Evolutionary conservation across 2,888 invertebrate genomes (phyloP).

Genomic region (Liopterus haemorrhoidalis): DNA sequence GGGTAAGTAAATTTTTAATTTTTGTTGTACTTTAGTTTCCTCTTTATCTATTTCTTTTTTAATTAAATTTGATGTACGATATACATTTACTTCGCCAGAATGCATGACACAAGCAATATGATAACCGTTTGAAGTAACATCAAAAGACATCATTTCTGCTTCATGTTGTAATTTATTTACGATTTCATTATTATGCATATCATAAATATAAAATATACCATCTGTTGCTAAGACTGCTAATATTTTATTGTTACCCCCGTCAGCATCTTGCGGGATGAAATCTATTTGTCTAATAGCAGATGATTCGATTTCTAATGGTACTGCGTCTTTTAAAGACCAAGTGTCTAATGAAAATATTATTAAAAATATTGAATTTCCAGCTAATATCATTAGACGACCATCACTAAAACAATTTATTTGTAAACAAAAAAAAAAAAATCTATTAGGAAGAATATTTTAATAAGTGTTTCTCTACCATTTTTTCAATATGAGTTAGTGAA

Average conservation of each 20-base stretch:
- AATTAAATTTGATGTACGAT: slow-evolving; percentile 42
- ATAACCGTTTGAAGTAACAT: slow-evolving; percentile 52
- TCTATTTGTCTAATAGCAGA: slow-evolving; percentile 51
- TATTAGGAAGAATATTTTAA: background rate
- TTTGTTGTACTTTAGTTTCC: slow-evolving; percentile 27
- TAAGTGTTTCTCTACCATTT: background rate
- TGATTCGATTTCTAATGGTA: slow-evolving; percentile 52
- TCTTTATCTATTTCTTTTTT: slow-evolving; percentile 27
- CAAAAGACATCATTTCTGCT: slow-evolving; percentile 50
- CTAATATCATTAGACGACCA: slow-evolving; percentile 60
- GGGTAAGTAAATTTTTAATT: slow-evolving; percentile 24
- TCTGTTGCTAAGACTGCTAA: slow-evolving; percentile 54
- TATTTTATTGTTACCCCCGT: slow-evolving; percentile 59
- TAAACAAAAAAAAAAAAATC: slow-evolving; percentile 10
- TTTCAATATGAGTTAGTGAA: too few relatives aligned
- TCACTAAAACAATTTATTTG: slow-evolving; percentile 44
- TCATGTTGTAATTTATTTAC: slow-evolving; percentile 47
- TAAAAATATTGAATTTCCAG: slow-evolving; percentile 51
- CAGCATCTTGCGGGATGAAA: slow-evolving; percentile 57
- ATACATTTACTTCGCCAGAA: slow-evolving; percentile 55
- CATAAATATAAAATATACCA: slow-evolving; percentile 51
- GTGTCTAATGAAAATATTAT: slow-evolving; percentile 55
- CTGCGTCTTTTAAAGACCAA: slow-evolving; percentile 54
- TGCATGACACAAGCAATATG: slow-evolving; percentile 54
- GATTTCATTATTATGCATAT: slow-evolving; percentile 49